Conservation (phyloP, 2,888 invertebrate species). For the Pteria penguin region DNA sequence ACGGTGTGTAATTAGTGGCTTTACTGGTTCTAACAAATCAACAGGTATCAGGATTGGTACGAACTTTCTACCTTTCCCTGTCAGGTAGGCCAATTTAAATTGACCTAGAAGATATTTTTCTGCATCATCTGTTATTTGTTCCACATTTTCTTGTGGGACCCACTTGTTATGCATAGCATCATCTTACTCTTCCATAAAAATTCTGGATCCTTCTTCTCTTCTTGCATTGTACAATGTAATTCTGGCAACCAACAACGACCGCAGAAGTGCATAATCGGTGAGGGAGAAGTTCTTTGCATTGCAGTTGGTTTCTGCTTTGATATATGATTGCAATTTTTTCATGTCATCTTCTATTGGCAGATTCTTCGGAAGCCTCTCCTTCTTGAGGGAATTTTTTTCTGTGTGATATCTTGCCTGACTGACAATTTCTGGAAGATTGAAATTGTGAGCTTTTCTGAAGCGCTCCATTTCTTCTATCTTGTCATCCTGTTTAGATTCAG, state of each 20-base stretch:
- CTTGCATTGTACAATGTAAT: constrained; percentile 47
- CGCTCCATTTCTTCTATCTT: constrained; percentile 29
- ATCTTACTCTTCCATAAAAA: constrained; percentile 15
- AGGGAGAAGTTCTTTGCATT: constrained; percentile 15
- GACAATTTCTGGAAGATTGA: constrained; percentile 21
- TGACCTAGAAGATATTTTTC: constrained; percentile 46
- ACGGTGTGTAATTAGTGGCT: constrained; percentile 38
- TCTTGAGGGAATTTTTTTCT: no score
- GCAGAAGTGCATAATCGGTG: constrained; percentile 27
- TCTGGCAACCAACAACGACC: constrained; percentile 35
- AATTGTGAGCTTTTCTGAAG: constrained; percentile 25
- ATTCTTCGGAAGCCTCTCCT: constrained; percentile 14
- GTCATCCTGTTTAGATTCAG: constrained; percentile 26
- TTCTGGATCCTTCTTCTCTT: constrained; percentile 38
- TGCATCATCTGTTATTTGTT: constrained; percentile 42
- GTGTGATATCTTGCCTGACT: constrained; percentile 26
- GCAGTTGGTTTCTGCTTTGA: not conserved
- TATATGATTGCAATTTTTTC: constrained; percentile 1
- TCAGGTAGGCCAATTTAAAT: constrained; percentile 43
- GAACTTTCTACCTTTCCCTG: constrained; percentile 48
- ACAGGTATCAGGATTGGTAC: constrained; percentile 49
- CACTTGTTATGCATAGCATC: constrained; percentile 30
- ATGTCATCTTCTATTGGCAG: constrained; percentile 14
- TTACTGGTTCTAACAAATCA: constrained; percentile 34
- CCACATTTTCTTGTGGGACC: constrained; percentile 29